Percentiles rank a stretch among this genome's conserved stretches.
Evolutionary conservation across 2,888 invertebrate species (phyloP).

Genomic region (Polymixis flavicincta): DNA sequence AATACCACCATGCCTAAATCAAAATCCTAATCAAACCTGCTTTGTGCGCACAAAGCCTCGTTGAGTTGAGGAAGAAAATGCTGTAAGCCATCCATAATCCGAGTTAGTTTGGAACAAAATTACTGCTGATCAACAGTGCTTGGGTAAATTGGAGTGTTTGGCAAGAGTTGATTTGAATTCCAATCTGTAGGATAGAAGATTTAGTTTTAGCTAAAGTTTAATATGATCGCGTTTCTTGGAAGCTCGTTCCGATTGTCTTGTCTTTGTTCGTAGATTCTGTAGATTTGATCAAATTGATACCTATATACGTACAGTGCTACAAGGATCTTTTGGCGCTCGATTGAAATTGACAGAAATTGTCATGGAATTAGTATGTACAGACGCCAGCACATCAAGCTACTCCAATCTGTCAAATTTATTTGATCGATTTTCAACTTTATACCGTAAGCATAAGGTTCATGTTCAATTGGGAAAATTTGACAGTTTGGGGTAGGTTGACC

Average conservation of each 20-base stretch:
- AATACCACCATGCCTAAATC: slow-evolving; percentile 13
- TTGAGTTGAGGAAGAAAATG: slow-evolving; percentile 25
- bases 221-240: slow-evolving; percentile 8
- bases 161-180: slow-evolving; percentile 51
- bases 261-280: neutral
- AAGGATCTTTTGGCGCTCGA: neutral
- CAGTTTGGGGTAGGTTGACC: no score
- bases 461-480: no score
- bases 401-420: no score
- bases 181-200: slow-evolving; percentile 37
- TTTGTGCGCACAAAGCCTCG: slow-evolving; percentile 20
- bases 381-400: no score
- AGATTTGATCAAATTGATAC: neutral
- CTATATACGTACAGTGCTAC: neutral
- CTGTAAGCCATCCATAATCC: slow-evolving; percentile 33
- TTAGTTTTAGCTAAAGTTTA: slow-evolving; percentile 25
- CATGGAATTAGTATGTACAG: no score
- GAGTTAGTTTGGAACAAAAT: slow-evolving; percentile 39
- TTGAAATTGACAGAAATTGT: neutral
- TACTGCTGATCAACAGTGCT: slow-evolving; percentile 49
- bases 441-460: no score
- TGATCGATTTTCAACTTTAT: no score
- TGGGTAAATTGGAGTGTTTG: slow-evolving; percentile 44
- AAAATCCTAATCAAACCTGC: slow-evolving; percentile 33
- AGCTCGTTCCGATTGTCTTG: neutral